Conservation (phyloP, 2,113 vertebrate species). For the Channa maculata region DNA sequence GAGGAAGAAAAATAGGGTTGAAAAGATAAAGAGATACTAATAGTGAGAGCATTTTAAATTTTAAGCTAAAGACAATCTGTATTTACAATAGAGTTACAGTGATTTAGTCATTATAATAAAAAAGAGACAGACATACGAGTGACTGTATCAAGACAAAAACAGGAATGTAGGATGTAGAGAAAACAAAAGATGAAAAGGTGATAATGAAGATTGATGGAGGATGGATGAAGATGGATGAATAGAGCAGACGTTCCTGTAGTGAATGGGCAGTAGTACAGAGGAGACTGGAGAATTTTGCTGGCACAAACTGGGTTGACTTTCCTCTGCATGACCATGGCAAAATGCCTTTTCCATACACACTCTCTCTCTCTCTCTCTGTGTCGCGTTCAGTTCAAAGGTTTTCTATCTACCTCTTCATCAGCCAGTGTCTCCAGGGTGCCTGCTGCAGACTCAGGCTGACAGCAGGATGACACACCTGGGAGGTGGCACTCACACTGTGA, state of each 20-base stretch:
- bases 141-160: neutral
- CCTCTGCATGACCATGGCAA: conserved; percentile 56
- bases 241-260: conserved; percentile 25
- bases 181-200: conserved; percentile 14
- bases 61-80: neutral
- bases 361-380: conserved; percentile 9
- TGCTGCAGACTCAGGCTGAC: conserved; percentile 37
- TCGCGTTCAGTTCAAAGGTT: conserved; percentile 57
- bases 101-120: neutral
- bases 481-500: conserved; percentile 24
- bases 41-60: neutral
- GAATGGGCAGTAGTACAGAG: conserved; percentile 45
- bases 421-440: conserved; percentile 49
- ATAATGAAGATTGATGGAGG: conserved; percentile 15
- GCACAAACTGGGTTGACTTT: conserved; percentile 36
- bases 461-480: conserved; percentile 52
- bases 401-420: conserved; percentile 70
- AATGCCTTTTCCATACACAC: conserved; percentile 21
- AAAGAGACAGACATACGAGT: neutral
- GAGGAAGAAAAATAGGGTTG: neutral
- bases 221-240: conserved; percentile 32
- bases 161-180: conserved; percentile 2
- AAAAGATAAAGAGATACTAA: neutral
- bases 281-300: conserved; percentile 48
- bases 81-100: neutral